These are phyloP conservation scores for Sceliomorpha sp. DNA, from an alignment of 2,888 invertebrate genomes.

Conservation along the genomic window DNA sequence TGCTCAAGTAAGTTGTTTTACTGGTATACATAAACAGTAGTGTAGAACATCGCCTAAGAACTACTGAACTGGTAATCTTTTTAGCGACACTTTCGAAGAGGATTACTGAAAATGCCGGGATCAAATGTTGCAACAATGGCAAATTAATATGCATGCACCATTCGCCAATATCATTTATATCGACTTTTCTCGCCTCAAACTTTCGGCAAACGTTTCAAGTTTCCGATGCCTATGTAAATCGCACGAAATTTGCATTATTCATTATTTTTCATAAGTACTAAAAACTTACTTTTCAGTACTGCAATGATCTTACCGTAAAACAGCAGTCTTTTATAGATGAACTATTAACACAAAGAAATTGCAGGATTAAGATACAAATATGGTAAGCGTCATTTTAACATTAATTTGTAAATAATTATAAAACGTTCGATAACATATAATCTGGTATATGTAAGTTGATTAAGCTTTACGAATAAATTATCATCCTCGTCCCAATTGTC, in stretches of 20 bases:
- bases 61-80: constrained; percentile 52
- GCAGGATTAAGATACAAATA: too few species aligned
- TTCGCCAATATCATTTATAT: constrained; percentile 51
- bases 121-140: constrained; percentile 44
- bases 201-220: constrained; percentile 38
- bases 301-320: too few species aligned
- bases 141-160: constrained; percentile 54
- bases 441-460: too few species aligned
- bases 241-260: constrained; percentile 30
- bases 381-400: too few species aligned
- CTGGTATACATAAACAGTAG: constrained; percentile 16
- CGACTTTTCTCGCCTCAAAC: constrained; percentile 26
- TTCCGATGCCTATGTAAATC: constrained; percentile 35
- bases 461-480: too few species aligned
- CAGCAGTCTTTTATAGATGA: too few species aligned
- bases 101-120: constrained; percentile 39
- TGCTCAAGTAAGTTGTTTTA: constrained; percentile 26
- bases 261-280: constrained; percentile 28
- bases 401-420: too few species aligned
- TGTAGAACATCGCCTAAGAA: constrained; percentile 34
- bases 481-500: too few species aligned
- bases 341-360: too few species aligned
- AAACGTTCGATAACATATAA: too few species aligned
- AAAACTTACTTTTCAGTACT: too few species aligned
- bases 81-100: constrained; percentile 52